These are phyloP conservation scores for Spilarctia lutea DNA, from an alignment of 2,888 invertebrate species.

Conservation along the genomic window DNA sequence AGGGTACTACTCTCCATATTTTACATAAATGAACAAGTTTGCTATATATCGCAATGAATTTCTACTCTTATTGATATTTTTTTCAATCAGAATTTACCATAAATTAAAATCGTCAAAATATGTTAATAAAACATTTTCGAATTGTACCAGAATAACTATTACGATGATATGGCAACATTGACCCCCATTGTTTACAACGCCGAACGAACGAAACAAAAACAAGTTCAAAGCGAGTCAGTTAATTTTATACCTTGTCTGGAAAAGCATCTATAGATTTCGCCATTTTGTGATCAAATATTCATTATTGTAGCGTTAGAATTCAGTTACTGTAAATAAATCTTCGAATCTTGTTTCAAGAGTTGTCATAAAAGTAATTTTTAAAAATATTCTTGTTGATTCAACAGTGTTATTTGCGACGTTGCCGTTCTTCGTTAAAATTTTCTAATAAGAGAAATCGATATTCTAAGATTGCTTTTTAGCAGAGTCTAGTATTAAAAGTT, in stretches of 20 bases:
- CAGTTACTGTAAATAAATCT: conserved; percentile 11
- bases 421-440: conserved; percentile 70
- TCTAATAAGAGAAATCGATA: conserved; percentile 45
- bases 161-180: conserved; percentile 59
- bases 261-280: conserved; percentile 38
- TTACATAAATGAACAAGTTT: too few species aligned
- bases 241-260: conserved; percentile 57
- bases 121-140: background rate
- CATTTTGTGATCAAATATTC: conserved; percentile 32
- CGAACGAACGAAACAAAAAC: conserved; percentile 69
- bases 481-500: conserved; percentile 29
- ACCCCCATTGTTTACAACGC: conserved; percentile 73
- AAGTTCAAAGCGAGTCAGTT: conserved; percentile 64
- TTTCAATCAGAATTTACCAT: too few species aligned
- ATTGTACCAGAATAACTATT: conserved; percentile 20
- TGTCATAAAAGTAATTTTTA: conserved; percentile 20
- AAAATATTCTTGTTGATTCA: conserved; percentile 67
- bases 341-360: conserved; percentile 15
- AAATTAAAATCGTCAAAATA: too few species aligned
- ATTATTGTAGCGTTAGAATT: conserved; percentile 12
- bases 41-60: too few species aligned
- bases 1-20: too few species aligned
- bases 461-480: conserved; percentile 18
- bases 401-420: conserved; percentile 74
- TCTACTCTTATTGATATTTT: too few species aligned